Conservation (phyloP, 1,140 invertebrate genomes). For the Gryllus bimaculatus region DNA sequence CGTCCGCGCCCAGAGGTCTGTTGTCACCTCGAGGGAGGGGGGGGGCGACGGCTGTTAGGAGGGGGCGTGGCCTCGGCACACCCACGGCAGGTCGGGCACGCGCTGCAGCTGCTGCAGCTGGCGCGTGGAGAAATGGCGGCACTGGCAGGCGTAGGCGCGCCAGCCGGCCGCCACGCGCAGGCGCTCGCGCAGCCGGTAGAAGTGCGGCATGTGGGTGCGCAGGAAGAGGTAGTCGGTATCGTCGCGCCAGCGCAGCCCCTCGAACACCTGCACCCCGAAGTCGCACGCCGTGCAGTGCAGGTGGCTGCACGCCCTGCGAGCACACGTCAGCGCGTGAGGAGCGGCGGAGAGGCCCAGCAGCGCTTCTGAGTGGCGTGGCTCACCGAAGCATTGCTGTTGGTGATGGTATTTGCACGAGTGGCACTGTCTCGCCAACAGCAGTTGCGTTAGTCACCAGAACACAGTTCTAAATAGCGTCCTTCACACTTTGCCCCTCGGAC, state of each 20-base stretch:
- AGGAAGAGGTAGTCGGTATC: slow-evolving; percentile 7
- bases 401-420: no score
- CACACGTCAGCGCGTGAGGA: no score
- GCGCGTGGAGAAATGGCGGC: neutral
- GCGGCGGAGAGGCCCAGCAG: no score
- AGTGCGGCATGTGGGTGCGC: slow-evolving; percentile 11
- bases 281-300: slow-evolving; percentile 12
- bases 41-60: no score
- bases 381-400: no score
- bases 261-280: neutral
- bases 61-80: neutral
- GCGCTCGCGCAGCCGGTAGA: neutral
- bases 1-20: no score
- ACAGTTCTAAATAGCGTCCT: no score
- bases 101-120: neutral
- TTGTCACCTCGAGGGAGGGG: no score
- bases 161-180: neutral
- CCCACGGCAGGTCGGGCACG: neutral
- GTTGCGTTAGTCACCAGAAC: no score
- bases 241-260: neutral
- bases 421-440: no score
- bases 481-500: no score
- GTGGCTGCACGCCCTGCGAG: slow-evolving; percentile 6
- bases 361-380: no score
- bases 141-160: slow-evolving; percentile 13